Evolutionary conservation across 2,888 invertebrate genomes (phyloP), one percentile per base, ranked within the genome.

Genomic region (Linnaemya tessellans): DNA sequence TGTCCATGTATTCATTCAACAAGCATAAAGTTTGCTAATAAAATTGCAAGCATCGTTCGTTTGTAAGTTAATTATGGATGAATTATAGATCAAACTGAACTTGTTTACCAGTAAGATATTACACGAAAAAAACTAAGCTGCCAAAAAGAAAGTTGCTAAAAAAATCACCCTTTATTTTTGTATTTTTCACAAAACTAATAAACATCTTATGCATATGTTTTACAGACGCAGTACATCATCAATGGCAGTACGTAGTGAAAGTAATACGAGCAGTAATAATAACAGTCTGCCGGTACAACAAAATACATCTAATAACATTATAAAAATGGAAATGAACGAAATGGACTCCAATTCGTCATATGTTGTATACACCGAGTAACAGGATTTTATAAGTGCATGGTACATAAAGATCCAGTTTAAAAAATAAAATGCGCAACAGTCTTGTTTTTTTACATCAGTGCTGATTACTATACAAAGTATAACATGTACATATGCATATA

Each of bases 291-390:
- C 82, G 10, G 93, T 94, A 88, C 94, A 94, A 89, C 92, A 94
- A 90, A 62, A 46, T 64, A 30, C 82, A 49, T 92, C 94, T 85
- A 94, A 94, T 86, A 95, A 95, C 89, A 95, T 94, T 92, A 95
- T 96, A 79, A 96, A 96, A 93, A 95, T 96, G 58, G 96, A 96
- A 93, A 94, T 96, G 89, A 94, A 94, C 75, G 95, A 95, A 91
- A 94, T 95, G 87, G 94, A 94, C 86, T 96, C 96, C 75, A 95
- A 95, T 92, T 96, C 96, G 87, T 96, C 96, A 89, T 96, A 97
- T 89, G 96, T 97, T 90, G 97, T 97, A 90, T 97, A 97, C 93
- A 96, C 97, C 84, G 97, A 97, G 93, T 96, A 89, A 91, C 5
- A 62, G 1, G 22, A 54, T 60, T 60, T 51, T 30, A 30, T 49